Base-by-base conservation (phyloP, 2,888 invertebrate genomes). In the Drosophila falleni region DNA sequence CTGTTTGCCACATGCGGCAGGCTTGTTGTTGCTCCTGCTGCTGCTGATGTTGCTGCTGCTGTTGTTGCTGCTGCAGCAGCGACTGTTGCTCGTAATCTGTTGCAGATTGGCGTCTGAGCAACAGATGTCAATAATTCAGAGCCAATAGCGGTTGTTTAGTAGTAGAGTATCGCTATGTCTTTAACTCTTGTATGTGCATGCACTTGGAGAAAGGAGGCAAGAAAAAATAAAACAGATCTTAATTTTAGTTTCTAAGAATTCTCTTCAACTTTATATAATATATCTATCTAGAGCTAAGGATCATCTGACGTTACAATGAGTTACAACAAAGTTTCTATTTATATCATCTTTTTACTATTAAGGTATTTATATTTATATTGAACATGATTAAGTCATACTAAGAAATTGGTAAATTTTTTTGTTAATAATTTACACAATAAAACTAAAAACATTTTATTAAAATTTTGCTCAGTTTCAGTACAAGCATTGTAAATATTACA, bases 71-170 rank as follows among this genome's bases (percentile, higher is more conserved):
- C 29, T 39, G 59, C 41, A 51, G 51, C 31, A 31, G 50, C 44
- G 50, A 44, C 31, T 61, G 62, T 23, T 64, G 50, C 23, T 81
- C 69, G 75, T 81, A 81, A 81, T 82, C 82, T 81, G 78, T 68
- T 66, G 70, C 62, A 80, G 81, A 81, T 81, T 81, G 82, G 80
- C 80, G 78, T 76, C 80, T 80, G 76, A 80, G 80, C 66, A 76
- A 80, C 81, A 81, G 82, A 82, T 81, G 81, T 81, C 81, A 81
- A 81, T 81, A 81, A 81, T 81, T 81, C 82, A 81, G 71, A 55
- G 51, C 78, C 80, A 82, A 80, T 80, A 78, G 78, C 81, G 80
- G 73, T 80, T 64, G 78, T 79, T 74, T 64, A 42, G 53, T 49
- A 50, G 49, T 31, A 26, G 31, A 42, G 33, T 42, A 58, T 39